Evolutionary conservation across 1,140 invertebrate genomes (phyloP).

Genomic region (Hyles euphorbiae): DNA sequence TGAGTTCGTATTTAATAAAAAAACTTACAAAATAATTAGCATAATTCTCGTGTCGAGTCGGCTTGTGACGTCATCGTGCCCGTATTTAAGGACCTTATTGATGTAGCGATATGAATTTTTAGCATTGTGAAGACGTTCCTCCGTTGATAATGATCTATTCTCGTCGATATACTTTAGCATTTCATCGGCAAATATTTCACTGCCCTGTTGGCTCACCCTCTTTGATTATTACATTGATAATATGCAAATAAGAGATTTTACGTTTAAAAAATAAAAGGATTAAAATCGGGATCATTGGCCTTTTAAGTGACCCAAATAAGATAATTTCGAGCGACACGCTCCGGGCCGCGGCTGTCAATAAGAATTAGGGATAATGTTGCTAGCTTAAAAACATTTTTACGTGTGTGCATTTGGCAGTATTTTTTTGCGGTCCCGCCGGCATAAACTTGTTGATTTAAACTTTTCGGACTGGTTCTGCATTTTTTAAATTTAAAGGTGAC

Average conservation of each 20-base stretch:
- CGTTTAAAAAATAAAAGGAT: conserved; percentile 64
- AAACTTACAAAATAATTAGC: neutral
- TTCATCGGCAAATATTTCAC: conserved; percentile 63
- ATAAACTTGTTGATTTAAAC: too few species aligned
- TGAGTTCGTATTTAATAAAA: conserved; percentile 1
- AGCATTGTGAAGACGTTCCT: conserved; percentile 20
- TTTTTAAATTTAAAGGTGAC: too few species aligned
- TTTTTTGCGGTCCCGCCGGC: neutral
- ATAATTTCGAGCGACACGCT: conserved; percentile 53
- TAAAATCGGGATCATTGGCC: conserved; percentile 53
- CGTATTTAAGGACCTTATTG: neutral
- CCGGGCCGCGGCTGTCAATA: conserved; percentile 51
- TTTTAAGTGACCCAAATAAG: conserved; percentile 67
- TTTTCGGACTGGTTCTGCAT: neutral
- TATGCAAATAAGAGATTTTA: conserved; percentile 56
- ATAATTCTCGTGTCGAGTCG: too few species aligned
- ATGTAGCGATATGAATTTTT: conserved; percentile 9
- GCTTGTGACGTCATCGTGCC: too few species aligned
- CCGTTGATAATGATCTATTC: conserved; percentile 43
- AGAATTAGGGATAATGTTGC: conserved; percentile 64
- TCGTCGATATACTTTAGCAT: conserved; percentile 48
- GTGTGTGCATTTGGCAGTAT: conserved; percentile 9
- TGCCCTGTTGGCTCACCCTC: conserved; percentile 52
- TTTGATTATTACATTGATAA: conserved; percentile 58
- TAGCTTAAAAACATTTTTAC: conserved; percentile 41